Base-by-base conservation (phyloP, 2,888 invertebrate genomes). In the Limenitis camilla region DNA sequence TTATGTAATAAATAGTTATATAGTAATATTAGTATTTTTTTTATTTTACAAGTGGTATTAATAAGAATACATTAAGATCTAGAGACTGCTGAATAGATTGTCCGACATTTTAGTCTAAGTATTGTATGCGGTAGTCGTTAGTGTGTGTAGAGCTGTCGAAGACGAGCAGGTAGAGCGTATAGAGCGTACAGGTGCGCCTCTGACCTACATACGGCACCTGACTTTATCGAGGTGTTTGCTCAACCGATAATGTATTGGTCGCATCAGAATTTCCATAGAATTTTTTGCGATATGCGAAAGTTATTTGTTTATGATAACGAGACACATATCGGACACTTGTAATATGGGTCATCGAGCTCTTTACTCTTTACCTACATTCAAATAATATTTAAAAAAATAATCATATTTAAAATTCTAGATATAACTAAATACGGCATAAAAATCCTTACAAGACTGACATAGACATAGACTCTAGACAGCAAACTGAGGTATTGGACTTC, bases 161-260 rank as follows among this genome's bases (percentile, higher is more conserved):
- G 45, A 33, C 42, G 46, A 48, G 63, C 67, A 71, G 19, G 19
- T 19, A 19, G 19, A 19, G 19, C 19, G 3, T 19, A 19, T 19
- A 19, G 19, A 19, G 19, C 19, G 19, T 19, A 19, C 19, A 19
- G 72, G 70, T 74, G 74, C 64, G 75, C 64, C 63, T 59, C 54
- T 65, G 72, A 65, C 74, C 71, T 67, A 74, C 72, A 68, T 72
- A 61, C 63, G 55, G 57, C 67, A 67, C 66, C 63, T 64, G 66
- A 64, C 64, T 63, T 60, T 69, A 69, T 70, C 65, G 53, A 58
- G 61, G 49, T 68, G 68, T 69, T 68, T 68, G 66, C 63, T 64
- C 63, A 68, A 46, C 53, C 59, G 72, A 71, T 72, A 72, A 61
- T 62, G 62, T 65, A 60, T 45, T 45, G 50, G 32, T 52, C 52